Base-by-base conservation (phyloP, 2,113 vertebrate genomes). In the Andinoacara biseriatus region DNA sequence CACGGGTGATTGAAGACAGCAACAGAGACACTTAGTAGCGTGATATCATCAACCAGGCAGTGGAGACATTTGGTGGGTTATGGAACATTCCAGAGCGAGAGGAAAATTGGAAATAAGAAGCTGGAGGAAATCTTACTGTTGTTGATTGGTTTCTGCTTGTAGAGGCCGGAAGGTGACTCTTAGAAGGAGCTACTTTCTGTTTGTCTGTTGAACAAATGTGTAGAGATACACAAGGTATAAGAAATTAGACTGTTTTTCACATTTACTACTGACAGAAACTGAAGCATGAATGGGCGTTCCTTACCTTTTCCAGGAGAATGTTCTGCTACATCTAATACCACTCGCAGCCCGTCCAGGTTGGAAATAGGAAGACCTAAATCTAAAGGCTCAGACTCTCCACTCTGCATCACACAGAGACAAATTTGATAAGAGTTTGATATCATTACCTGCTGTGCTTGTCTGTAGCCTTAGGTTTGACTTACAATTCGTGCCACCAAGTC, bases 331-430 rank as follows among this genome's bases (percentile, higher is more conserved):
- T 99, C 98, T 88, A 99, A 88, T 78, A 99, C 96, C 86, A 99
- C 98, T 17, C 98, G 93, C n/a, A 98, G 96, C 24, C 98, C 98
- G 3, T 99, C 98, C 88, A 99, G 95, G 93, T 97, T 99, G 38
- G 98, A 99, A 82, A 99, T 99, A 43, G 98, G 98, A 89, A 98
- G 95, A 6, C 98, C 98, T 49, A 99, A 96, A 94, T 99, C 98
- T 89, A 99, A 95, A 20, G 96, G 97, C 77, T 98, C 97, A 60
- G 96, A 95, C 92, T 99, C 98, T 20, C 98, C 98, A 61, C 96
- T 99, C 98, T 99, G 93, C 78, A 82, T 72, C 43, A 57, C 83
- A 81, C 58, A 79, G 9, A 87, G 58, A 83, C 49, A 87, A n/a
- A 81, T 24, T 26, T 5, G 4, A 81, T 35, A 43, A 46, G 29